These are phyloP conservation scores for Pomacea maculata DNA, from an alignment of 1,140 invertebrate genomes.

Conservation along the genomic window DNA sequence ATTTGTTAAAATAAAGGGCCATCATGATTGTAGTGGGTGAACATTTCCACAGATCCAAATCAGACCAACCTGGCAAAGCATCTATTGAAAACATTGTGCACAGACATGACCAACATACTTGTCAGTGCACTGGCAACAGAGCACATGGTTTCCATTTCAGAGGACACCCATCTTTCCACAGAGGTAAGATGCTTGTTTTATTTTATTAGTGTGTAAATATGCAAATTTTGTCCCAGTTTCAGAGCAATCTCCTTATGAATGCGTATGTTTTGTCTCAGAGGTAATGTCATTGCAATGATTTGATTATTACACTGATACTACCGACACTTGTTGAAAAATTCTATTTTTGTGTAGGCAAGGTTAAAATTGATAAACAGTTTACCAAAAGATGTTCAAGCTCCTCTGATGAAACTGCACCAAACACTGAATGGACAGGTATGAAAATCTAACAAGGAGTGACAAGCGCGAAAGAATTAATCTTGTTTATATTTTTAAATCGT, in stretches of 20 bases:
- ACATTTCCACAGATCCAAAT: conserved; percentile 66
- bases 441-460: too few species aligned
- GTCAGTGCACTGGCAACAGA: conserved; percentile 67
- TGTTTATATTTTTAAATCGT: too few species aligned
- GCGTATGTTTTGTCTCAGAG: conserved; percentile 6
- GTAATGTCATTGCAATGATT: neutral
- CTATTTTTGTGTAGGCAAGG: conserved; percentile 63
- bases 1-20: too few species aligned
- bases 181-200: conserved; percentile 61
- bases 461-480: too few species aligned
- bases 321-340: neutral
- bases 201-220: neutral
- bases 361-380: conserved; percentile 67
- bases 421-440: conserved; percentile 65
- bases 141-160: conserved; percentile 60
- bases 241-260: too few species aligned
- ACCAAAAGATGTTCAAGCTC: conserved; percentile 71
- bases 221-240: neutral
- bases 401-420: conserved; percentile 60
- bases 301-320: too few species aligned
- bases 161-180: conserved; percentile 45
- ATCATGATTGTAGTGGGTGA: too few species aligned
- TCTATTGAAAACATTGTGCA: conserved; percentile 83
- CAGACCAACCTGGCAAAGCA: conserved; percentile 80
- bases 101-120: conserved; percentile 84